These are phyloP conservation scores for Poecilus cupreus DNA, from an alignment of 2,888 invertebrate genomes.

Conservation along the genomic window DNA sequence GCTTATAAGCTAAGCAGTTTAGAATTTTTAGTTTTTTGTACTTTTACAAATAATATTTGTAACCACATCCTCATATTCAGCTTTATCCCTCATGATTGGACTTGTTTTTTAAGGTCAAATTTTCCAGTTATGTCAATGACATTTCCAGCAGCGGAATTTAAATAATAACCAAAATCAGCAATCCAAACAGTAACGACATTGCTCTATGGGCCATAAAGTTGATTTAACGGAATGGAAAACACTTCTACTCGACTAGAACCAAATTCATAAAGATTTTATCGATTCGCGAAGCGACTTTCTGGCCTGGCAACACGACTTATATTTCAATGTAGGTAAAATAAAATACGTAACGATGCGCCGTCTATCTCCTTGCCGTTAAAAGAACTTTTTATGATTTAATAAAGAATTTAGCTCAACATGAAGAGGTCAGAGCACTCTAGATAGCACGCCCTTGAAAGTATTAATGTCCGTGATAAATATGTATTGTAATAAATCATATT, in stretches of 20 bases:
- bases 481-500: neutral
- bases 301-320: neutral
- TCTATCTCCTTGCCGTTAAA: neutral
- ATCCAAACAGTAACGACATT: neutral
- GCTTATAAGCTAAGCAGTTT: too few species aligned
- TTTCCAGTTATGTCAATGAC: neutral
- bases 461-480: conserved; percentile 4
- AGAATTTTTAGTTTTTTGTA: too few species aligned
- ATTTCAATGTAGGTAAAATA: conserved; percentile 20
- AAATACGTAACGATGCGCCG: neutral
- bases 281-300: neutral
- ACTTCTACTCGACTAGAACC: neutral
- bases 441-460: neutral
- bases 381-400: conserved; percentile 14
- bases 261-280: conserved; percentile 15
- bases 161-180: neutral
- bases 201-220: neutral
- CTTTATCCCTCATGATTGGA: too few species aligned
- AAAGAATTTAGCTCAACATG: neutral
- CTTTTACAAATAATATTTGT: too few species aligned
- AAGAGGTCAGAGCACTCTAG: conserved; percentile 1
- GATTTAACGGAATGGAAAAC: neutral
- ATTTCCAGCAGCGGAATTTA: neutral
- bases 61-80: too few species aligned
- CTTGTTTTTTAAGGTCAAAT: neutral